These are phyloP conservation scores for Drosophila jambulina DNA, from an alignment of 1,140 invertebrate species.

Conservation along the genomic window DNA sequence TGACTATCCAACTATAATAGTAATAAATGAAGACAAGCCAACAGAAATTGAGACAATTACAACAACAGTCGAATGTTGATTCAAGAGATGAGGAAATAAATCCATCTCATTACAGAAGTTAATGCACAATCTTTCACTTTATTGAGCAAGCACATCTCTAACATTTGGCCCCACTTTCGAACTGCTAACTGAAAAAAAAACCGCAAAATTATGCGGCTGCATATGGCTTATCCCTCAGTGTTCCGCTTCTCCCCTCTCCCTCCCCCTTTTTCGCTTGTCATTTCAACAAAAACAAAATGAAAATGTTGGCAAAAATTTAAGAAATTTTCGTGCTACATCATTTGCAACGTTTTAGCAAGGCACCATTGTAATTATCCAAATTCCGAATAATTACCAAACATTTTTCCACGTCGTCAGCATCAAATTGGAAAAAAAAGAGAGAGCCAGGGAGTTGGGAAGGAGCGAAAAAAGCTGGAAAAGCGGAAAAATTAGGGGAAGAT, in stretches of 20 bases:
- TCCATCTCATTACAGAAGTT: not conserved
- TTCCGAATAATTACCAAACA: constrained; percentile 75
- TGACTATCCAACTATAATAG: not conserved
- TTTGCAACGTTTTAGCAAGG: constrained; percentile 66
- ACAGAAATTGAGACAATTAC: not conserved
- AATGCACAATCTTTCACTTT: not conserved
- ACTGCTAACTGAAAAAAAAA: constrained; percentile 3
- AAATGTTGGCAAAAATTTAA: constrained; percentile 55
- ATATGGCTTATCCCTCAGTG: constrained; percentile 20
- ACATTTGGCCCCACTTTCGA: not conserved
- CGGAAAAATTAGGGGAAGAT: constrained; percentile 13
- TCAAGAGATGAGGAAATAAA: not conserved
- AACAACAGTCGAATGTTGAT: not conserved
- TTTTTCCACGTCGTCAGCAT: constrained; percentile 70
- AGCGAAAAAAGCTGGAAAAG: not conserved
- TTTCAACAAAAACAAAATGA: constrained; percentile 25
- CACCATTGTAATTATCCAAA: constrained; percentile 67
- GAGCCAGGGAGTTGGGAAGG: not conserved
- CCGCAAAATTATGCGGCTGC: constrained; percentile 63
- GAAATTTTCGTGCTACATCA: constrained; percentile 43
- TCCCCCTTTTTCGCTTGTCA: not conserved
- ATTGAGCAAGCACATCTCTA: constrained; percentile 8
- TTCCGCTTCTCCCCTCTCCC: not conserved
- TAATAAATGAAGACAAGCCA: not conserved
- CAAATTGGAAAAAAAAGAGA: constrained; percentile 37